A percentile compares a stretch with the other conserved stretches of the same genome.
These are phyloP conservation scores for Porites cylindrica DNA, from an alignment of 92 coral and sea anemone genomes.

Conservation along the genomic window DNA sequence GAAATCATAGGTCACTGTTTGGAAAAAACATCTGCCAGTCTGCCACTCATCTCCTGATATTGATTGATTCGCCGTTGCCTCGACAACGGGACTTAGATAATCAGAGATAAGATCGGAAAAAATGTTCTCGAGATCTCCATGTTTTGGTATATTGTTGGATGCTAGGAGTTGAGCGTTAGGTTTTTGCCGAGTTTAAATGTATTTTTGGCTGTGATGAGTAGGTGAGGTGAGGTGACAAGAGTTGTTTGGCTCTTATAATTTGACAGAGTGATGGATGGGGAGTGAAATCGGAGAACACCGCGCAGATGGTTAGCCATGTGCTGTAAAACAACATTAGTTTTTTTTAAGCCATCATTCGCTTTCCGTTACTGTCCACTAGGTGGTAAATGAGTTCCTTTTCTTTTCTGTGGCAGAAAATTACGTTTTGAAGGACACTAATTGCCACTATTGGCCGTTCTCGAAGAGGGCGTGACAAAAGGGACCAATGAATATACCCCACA, in stretches of 20 bases:
- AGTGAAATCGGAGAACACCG: constrained; percentile 42
- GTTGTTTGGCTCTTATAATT: not conserved
- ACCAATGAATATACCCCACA: constrained; percentile 75
- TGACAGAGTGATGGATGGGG: not conserved
- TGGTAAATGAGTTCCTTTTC: constrained; percentile 41
- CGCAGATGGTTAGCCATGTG: constrained; percentile 60
- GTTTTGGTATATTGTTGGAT: constrained; percentile 15
- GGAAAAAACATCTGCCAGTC: constrained; percentile 35
- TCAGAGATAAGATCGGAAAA: constrained; percentile 37
- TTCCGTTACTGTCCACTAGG: constrained; percentile 56
- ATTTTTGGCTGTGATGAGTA: not conserved
- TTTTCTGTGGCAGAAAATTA: constrained; percentile 33
- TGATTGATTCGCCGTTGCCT: constrained; percentile 42
- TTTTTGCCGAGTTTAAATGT: not conserved
- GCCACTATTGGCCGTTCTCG: constrained; percentile 26
- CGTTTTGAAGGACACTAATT: constrained; percentile 41
- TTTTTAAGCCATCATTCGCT: constrained; percentile 10
- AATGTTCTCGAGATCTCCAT: constrained; percentile 20
- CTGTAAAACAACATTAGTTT: constrained; percentile 33
- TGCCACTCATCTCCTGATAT: constrained; percentile 36
- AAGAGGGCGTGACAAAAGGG: constrained; percentile 39
- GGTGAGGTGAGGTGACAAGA: not conserved
- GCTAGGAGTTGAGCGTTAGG: not conserved
- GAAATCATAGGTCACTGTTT: not conserved
- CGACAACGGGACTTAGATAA: constrained; percentile 39